Percentiles rank a stretch among this genome's conserved stretches.
These are phyloP conservation scores for Dryobotodes eremita DNA, from an alignment of 2,888 invertebrate species.

Conservation along the genomic window DNA sequence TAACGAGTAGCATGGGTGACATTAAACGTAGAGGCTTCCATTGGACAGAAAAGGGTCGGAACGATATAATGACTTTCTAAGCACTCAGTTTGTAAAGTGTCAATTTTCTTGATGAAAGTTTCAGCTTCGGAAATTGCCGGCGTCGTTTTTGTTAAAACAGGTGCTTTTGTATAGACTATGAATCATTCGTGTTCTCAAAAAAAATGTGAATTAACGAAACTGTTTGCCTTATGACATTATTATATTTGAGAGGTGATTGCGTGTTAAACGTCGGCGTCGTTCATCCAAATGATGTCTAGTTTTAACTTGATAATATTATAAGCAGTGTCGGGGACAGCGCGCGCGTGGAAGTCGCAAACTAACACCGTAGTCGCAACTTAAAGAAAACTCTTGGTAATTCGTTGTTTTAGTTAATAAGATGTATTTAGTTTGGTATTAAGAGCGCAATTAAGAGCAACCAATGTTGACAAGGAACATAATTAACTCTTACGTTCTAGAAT, in stretches of 20 bases:
- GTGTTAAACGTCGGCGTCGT: not conserved
- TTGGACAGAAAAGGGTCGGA: conserved; percentile 48
- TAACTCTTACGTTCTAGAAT: not conserved
- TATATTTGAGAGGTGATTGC: not conserved
- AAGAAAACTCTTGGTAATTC: not conserved
- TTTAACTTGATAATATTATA: not conserved
- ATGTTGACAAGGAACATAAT: not conserved
- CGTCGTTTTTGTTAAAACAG: conserved; percentile 47
- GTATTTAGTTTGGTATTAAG: too few species aligned
- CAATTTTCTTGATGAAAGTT: conserved; percentile 72
- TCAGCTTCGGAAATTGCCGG: conserved; percentile 64
- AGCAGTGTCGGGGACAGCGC: not conserved
- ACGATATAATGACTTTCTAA: conserved; percentile 72
- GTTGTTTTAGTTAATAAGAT: not conserved
- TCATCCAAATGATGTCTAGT: not conserved
- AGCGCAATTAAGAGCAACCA: not conserved
- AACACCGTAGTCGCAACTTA: not conserved
- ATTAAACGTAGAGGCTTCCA: conserved; percentile 13
- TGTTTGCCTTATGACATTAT: not conserved
- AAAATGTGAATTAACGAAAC: conserved; percentile 5
- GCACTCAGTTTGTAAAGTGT: conserved; percentile 71
- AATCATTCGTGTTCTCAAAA: conserved; percentile 31
- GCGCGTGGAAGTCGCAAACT: not conserved
- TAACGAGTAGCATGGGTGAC: not conserved
- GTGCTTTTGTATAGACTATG: conserved; percentile 33